phyloP scores from a whole-genome alignment of 2,797 vertebrate genomes.

The Rhadinocentrus ornatus region DNA sequence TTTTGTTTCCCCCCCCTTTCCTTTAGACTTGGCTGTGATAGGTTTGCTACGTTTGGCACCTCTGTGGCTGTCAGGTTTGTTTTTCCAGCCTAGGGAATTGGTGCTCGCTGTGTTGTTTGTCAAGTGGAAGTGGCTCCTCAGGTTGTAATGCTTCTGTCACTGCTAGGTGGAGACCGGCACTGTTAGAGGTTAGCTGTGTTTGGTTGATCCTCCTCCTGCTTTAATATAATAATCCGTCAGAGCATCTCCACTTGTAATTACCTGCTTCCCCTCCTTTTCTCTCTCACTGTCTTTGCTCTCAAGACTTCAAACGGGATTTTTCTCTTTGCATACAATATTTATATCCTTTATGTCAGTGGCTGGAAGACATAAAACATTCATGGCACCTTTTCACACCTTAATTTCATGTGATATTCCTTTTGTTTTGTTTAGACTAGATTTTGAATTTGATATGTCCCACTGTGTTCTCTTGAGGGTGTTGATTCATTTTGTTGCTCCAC shows the following conservation, averaged over 20 bases:
- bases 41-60: conserved; percentile 18
- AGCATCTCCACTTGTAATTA: conserved; percentile 82
- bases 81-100: conserved; percentile 36
- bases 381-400: conserved; percentile 76
- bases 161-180: conserved; percentile 76
- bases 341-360: conserved; percentile 81
- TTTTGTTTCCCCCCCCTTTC: background rate
- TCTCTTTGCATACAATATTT: conserved; percentile 83
- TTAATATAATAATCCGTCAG: conserved; percentile 82
- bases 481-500: conserved; percentile 52
- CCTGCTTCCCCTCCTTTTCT: conserved; percentile 74
- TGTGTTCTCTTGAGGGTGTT: conserved; percentile 61
- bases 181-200: conserved; percentile 79
- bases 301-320: conserved; percentile 80
- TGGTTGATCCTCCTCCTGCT: conserved; percentile 81
- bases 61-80: conserved; percentile 11
- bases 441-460: conserved; percentile 60
- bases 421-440: conserved; percentile 79
- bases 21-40: conserved; percentile 4
- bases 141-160: conserved; percentile 72
- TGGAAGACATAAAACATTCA: conserved; percentile 77
- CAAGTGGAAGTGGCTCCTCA: conserved; percentile 71
- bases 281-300: conserved; percentile 73
- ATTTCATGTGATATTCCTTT: conserved; percentile 79
- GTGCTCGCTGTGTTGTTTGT: conserved; percentile 66